Evolutionary conservation across 2,797 vertebrate genomes (phyloP).

Genomic region (Sebastes hubbsi): DNA sequence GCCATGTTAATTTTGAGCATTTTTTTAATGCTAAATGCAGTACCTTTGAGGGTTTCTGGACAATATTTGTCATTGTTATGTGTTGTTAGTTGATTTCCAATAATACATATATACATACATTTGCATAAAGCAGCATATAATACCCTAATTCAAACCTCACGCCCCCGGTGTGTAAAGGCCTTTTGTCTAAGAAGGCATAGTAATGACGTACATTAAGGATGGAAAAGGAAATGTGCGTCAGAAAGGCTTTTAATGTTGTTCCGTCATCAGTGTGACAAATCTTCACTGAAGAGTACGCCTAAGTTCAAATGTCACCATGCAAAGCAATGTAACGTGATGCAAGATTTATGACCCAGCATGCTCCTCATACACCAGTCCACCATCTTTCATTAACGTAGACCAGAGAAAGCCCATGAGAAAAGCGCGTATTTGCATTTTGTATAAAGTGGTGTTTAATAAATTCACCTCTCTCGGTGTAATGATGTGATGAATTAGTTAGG

Average conservation of each 20-base stretch:
- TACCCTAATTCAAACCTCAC: too few species aligned
- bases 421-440: slow-evolving; percentile 1
- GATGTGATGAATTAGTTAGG: background rate
- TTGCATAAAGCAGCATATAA: too few species aligned
- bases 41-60: too few species aligned
- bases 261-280: background rate
- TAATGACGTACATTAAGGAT: too few species aligned
- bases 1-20: too few species aligned
- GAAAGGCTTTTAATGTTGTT: background rate
- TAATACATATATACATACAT: too few species aligned
- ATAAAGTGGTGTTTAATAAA: background rate
- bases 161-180: too few species aligned
- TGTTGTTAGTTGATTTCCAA: too few species aligned
- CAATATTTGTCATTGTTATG: too few species aligned
- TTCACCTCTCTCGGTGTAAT: background rate
- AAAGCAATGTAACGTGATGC: slow-evolving; percentile 4
- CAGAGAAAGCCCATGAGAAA: background rate
- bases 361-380: background rate
- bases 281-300: background rate
- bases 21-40: too few species aligned
- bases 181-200: background rate
- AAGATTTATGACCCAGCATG: slow-evolving; percentile 5
- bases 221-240: background rate
- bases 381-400: background rate
- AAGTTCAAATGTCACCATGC: slow-evolving; percentile 1